Percentiles rank a stretch among this genome's conserved stretches.
Conservation (phyloP, 2,888 invertebrate species). For the Eristalinus aeneus region DNA sequence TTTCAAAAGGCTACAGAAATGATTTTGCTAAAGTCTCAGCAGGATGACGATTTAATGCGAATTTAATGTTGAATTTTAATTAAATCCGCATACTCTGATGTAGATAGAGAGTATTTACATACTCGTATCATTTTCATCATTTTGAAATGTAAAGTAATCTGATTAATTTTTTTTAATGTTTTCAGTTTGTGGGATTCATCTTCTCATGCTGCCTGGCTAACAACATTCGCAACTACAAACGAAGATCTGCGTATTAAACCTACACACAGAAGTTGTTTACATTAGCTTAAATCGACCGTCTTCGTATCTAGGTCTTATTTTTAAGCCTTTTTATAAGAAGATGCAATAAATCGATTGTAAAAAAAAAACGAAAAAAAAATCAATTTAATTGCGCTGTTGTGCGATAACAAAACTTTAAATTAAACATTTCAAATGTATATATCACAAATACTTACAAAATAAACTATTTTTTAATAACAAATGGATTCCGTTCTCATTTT, state of each 20-base stretch:
- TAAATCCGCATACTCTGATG: too few species aligned
- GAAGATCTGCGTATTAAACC: conserved; percentile 85
- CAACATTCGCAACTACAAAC: conserved; percentile 91
- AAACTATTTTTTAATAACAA: conserved; percentile 44
- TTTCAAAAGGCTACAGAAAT: too few species aligned
- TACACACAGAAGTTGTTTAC: not conserved
- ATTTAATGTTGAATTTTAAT: too few species aligned
- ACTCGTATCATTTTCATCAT: too few species aligned
- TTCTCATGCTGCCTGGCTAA: conserved; percentile 94
- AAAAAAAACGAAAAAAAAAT: conserved; percentile 8
- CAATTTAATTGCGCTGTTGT: conserved; percentile 29
- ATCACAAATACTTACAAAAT: conserved; percentile 53
- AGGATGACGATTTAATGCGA: too few species aligned
- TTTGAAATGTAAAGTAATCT: too few species aligned
- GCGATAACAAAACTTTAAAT: conserved; percentile 43
- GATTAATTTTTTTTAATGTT: conserved; percentile 33
- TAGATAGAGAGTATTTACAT: too few species aligned
- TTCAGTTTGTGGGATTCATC: conserved; percentile 88
- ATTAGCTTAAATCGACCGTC: conserved; percentile 30
- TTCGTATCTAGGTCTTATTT: conserved; percentile 19
- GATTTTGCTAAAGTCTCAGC: too few species aligned
- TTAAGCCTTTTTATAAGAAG: conserved; percentile 29
- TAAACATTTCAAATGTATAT: conserved; percentile 39
- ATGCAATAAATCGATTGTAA: conserved; percentile 15
- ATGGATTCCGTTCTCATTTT: not conserved